phyloP scores from a whole-genome alignment of 2,888 invertebrate species.

The Rhagonycha fulva region DNA sequence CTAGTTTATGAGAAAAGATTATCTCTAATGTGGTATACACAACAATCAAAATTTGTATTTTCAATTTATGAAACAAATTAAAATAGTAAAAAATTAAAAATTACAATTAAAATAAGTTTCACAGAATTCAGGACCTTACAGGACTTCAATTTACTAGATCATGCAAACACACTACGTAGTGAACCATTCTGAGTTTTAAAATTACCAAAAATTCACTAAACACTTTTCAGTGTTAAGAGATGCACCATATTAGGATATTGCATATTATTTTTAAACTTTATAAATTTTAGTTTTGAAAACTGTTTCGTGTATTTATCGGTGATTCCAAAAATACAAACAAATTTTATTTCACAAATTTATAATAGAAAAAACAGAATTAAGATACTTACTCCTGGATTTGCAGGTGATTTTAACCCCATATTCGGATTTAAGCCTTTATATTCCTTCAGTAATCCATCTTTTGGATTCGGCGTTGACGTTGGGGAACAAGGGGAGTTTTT shows the following conservation, averaged over 20 bases:
- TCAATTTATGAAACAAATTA: too few relatives aligned
- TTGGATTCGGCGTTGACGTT: not conserved
- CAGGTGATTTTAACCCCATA: not conserved
- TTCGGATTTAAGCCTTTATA: constrained; percentile 1
- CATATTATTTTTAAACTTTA: too few relatives aligned
- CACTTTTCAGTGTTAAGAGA: not conserved
- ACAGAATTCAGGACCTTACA: too few relatives aligned
- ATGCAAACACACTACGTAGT: too few relatives aligned
- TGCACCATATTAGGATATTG: too few relatives aligned
- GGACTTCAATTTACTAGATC: too few relatives aligned
- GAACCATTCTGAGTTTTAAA: not conserved
- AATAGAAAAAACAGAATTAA: not conserved
- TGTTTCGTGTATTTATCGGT: not conserved
- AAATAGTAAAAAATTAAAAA: too few relatives aligned
- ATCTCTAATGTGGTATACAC: too few relatives aligned
- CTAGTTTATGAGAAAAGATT: too few relatives aligned
- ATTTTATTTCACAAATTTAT: not conserved
- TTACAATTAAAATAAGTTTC: too few relatives aligned
- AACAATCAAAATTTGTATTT: too few relatives aligned
- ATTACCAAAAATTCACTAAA: not conserved
- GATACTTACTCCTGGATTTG: not conserved
- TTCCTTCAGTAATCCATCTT: not conserved
- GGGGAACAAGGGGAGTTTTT: not conserved
- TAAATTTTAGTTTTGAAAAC: too few relatives aligned
- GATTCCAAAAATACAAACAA: not conserved